These are phyloP conservation scores for Aphrocallistes beatrix DNA, from an alignment of 37 sponge, comb jelly and placozoan genomes.

Conservation along the genomic window DNA sequence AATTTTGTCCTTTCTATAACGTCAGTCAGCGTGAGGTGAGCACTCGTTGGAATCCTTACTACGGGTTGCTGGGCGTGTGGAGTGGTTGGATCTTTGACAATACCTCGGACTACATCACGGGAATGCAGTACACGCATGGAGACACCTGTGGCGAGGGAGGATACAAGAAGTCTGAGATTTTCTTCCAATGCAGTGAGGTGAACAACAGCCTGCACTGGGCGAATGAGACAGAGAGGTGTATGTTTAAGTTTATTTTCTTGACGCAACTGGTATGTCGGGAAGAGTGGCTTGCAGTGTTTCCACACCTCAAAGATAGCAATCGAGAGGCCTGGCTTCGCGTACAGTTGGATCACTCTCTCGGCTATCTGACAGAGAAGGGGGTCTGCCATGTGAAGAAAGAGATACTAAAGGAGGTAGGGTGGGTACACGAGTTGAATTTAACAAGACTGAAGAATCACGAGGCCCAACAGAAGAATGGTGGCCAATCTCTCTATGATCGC, in stretches of 20 bases:
- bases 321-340: background rate
- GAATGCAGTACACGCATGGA: background rate
- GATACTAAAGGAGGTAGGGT: background rate
- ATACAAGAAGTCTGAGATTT: background rate
- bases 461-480: background rate
- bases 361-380: background rate
- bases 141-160: background rate
- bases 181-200: background rate
- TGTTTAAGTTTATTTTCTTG: background rate
- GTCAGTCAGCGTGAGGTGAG: background rate
- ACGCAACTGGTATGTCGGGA: background rate
- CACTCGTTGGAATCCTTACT: background rate
- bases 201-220: background rate
- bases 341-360: background rate
- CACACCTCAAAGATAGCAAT: background rate
- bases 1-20: background rate
- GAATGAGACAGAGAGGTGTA: background rate
- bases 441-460: background rate
- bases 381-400: background rate
- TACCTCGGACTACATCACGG: background rate
- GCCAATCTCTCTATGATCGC: background rate
- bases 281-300: background rate
- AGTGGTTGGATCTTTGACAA: background rate
- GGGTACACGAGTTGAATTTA: background rate
- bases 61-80: constrained; percentile 4